Evolutionary conservation across 1,140 invertebrate species (phyloP).

Genomic region (Drosophila bocki): DNA sequence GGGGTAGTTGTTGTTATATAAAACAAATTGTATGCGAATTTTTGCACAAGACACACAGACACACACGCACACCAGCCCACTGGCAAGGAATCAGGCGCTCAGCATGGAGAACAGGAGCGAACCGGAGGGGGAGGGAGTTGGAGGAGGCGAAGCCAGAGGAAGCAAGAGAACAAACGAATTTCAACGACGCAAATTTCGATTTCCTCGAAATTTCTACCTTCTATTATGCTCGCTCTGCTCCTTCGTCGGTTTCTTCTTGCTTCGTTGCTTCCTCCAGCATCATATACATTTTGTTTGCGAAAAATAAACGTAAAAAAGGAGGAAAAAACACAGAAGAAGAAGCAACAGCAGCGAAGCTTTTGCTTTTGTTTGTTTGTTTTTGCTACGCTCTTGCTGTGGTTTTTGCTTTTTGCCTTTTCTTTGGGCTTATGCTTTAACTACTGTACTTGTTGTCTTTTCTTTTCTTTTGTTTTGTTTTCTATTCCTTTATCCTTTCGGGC

Average conservation of each 20-base stretch:
- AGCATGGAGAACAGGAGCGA: constrained; percentile 35
- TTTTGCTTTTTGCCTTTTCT: constrained; percentile 37
- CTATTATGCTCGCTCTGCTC: constrained; percentile 71
- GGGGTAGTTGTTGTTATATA: constrained; percentile 77
- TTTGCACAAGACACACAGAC: constrained; percentile 26
- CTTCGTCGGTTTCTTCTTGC: constrained; percentile 41
- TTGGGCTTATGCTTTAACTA: constrained; percentile 63
- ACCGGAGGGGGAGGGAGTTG: constrained; percentile 1
- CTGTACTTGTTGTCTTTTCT: constrained; percentile 65
- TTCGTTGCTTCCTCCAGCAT: constrained; percentile 45
- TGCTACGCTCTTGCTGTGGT: constrained; percentile 68
- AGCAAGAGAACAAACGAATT: constrained; percentile 55
- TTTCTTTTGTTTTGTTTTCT: constrained; percentile 49
- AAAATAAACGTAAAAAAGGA: constrained; percentile 30
- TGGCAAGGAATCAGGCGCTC: constrained; percentile 40
- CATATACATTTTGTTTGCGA: constrained; percentile 70
- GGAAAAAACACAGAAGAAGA: constrained; percentile 42
- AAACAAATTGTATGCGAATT: constrained; percentile 61
- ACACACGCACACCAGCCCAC: constrained; percentile 16
- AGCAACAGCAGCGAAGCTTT: constrained; percentile 68
- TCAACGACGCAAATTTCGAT: constrained; percentile 80
- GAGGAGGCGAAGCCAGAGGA: constrained; percentile 5
- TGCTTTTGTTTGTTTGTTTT: too few relatives aligned
- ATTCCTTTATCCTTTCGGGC: constrained; percentile 54
- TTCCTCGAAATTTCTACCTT: constrained; percentile 82